These are phyloP conservation scores for Onchidella celtica DNA, from an alignment of 2,888 invertebrate genomes.

Conservation along the genomic window DNA sequence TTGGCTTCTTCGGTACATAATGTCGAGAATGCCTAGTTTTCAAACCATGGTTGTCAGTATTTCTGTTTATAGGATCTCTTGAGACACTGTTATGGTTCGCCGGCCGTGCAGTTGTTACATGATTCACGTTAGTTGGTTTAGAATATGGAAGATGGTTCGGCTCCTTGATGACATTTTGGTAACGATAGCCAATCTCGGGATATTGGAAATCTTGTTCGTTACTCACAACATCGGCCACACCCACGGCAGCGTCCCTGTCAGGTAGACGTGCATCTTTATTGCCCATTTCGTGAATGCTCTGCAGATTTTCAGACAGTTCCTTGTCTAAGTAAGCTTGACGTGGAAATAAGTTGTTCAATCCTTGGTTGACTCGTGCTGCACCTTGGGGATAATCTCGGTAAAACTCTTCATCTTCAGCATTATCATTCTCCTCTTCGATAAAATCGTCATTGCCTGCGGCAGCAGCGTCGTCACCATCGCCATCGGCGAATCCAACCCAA, in stretches of 20 bases:
- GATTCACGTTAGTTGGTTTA: background rate
- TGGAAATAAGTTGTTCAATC: background rate
- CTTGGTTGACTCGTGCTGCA: background rate
- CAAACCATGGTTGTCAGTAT: background rate
- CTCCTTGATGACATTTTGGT: background rate
- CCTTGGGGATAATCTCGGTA: background rate
- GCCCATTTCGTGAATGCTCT: slow-evolving; percentile 9
- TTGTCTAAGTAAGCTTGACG: background rate
- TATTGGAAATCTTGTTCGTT: background rate
- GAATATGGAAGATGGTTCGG: background rate
- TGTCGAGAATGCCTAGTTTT: background rate
- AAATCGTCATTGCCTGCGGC: too few species aligned
- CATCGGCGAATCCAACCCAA: background rate
- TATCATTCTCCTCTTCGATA: background rate
- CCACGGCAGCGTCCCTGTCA: background rate
- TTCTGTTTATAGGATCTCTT: background rate
- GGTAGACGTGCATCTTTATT: background rate
- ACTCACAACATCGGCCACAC: background rate
- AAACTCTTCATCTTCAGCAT: background rate
- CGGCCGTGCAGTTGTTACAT: background rate
- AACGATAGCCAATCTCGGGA: slow-evolving; percentile 14
- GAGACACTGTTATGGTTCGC: background rate
- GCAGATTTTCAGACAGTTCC: background rate
- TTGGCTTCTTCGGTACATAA: background rate
- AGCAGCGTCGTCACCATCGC: too few species aligned